These are phyloP conservation scores for Hyles euphorbiae DNA, from an alignment of 1,140 invertebrate genomes.

Conservation along the genomic window DNA sequence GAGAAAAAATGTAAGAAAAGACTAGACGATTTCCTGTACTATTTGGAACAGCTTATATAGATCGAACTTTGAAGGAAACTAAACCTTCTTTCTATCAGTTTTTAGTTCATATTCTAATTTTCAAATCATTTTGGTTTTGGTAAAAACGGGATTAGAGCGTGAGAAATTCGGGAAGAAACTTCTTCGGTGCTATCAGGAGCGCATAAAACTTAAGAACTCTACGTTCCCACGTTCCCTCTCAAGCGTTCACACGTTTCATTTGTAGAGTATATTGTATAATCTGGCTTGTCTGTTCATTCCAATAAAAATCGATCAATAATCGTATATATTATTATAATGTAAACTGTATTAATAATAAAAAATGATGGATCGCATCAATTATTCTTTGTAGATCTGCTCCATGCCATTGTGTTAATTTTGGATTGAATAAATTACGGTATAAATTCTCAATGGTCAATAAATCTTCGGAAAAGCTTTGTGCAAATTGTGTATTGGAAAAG, in stretches of 20 bases:
- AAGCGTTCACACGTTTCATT: conserved; percentile 22
- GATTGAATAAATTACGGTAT: no score
- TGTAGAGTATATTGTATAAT: background rate
- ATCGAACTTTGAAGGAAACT: conserved; percentile 14
- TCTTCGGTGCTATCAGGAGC: conserved; percentile 61
- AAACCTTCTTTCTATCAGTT: conserved; percentile 18
- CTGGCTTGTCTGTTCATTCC: no score
- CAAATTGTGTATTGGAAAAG: background rate
- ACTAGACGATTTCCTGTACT: conserved; percentile 37
- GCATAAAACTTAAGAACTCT: conserved; percentile 30
- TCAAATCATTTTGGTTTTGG: conserved; percentile 34
- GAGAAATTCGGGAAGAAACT: conserved; percentile 73
- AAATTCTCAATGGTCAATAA: no score
- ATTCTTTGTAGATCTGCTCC: no score
- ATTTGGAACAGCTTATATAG: conserved; percentile 18
- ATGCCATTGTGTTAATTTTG: no score
- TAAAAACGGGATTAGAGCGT: conserved; percentile 59
- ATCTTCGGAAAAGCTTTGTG: no score
- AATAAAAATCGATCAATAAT: no score
- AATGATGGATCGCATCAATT: no score
- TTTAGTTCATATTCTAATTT: conserved; percentile 16
- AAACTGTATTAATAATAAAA: no score
- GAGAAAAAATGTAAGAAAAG: conserved; percentile 39
- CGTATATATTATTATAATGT: no score
- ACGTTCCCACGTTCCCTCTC: conserved; percentile 37